Evolutionary conservation across 2,113 vertebrate genomes (phyloP).

Genomic region (Chroicocephalus ridibundus): DNA sequence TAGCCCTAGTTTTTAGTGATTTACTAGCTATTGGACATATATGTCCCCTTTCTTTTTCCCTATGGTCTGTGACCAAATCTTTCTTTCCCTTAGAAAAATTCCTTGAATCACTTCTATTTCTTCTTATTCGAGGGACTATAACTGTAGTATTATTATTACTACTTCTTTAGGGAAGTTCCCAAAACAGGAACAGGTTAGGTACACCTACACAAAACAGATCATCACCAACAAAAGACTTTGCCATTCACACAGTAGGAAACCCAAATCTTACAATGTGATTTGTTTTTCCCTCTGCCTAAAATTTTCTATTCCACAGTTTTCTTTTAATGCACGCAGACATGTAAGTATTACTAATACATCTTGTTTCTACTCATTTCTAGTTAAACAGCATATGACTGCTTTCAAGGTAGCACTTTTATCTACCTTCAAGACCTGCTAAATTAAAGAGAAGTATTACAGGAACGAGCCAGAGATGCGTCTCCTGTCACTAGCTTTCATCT

Average conservation of each 20-base stretch:
- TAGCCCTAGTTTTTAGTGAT: neutral
- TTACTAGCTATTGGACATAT: neutral
- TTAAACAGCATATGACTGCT: neutral
- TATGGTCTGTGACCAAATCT: neutral
- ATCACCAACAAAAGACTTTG: neutral
- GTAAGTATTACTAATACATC: neutral
- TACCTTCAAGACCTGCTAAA: neutral
- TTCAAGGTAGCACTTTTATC: neutral
- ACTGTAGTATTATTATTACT: neutral
- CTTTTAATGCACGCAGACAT: neutral
- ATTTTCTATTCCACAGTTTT: neutral
- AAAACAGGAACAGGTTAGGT: neutral
- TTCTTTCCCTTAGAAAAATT: neutral
- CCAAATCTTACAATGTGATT: rapidly evolving
- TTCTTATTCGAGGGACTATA: neutral
- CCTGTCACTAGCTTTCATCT: neutral
- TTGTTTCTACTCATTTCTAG: neutral
- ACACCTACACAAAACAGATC: neutral
- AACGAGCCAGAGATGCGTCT: neutral
- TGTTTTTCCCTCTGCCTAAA: neutral
- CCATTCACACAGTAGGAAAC: neutral
- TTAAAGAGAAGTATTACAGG: neutral
- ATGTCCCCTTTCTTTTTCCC: neutral
- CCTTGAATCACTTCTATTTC: neutral
- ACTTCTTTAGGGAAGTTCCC: neutral